phyloP scores from a whole-genome alignment of 2,113 vertebrate genomes.

The Lamprotornis superbus region DNA sequence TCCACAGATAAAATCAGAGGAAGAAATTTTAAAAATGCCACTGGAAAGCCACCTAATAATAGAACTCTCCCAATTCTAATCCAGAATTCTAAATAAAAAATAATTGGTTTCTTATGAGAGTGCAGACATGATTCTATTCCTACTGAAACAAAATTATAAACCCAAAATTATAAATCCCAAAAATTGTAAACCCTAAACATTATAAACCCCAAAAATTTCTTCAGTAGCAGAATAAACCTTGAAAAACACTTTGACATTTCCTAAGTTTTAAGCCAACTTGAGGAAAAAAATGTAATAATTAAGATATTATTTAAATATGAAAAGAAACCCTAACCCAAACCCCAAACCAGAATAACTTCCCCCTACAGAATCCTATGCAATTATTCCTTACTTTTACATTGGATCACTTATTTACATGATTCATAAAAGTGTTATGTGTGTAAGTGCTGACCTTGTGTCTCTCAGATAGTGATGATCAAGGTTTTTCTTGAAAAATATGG shows the following conservation, averaged over 20 bases:
- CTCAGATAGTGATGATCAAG: not conserved
- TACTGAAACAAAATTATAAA: not conserved
- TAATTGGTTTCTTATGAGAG: not conserved
- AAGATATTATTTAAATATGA: not conserved
- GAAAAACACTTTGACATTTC: not conserved
- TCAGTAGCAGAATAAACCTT: not conserved
- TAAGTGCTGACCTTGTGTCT: not conserved
- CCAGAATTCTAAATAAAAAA: not conserved
- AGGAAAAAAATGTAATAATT: not conserved
- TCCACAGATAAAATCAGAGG: not conserved
- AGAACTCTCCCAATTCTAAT: not conserved
- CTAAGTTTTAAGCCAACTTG: not conserved
- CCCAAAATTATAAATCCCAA: not conserved
- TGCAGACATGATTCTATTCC: not conserved
- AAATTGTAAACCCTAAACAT: not conserved
- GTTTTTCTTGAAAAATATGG: not conserved
- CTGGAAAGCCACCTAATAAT: not conserved
- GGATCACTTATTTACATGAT: not conserved
- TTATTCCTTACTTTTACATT: not conserved
- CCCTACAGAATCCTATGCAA: not conserved
- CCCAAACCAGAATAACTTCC: fast-evolving
- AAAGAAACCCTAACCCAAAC: fast-evolving
- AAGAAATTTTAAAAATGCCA: not conserved
- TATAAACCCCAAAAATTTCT: not conserved
- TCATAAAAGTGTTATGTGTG: not conserved